phyloP scores from a whole-genome alignment of 2,888 invertebrate genomes.

The Orthosia gracilis region DNA sequence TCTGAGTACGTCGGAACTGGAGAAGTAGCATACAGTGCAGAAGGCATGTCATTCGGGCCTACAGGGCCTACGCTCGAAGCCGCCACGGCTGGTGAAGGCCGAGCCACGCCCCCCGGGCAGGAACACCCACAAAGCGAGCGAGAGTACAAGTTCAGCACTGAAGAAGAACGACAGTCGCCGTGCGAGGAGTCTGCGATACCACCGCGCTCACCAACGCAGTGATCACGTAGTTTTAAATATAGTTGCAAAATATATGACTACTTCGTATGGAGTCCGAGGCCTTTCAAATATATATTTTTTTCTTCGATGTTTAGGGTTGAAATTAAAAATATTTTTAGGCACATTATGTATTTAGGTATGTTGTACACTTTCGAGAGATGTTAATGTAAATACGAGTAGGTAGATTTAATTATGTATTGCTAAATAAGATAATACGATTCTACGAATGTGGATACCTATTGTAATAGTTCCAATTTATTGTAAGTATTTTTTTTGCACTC shows the following conservation, averaged over 20 bases:
- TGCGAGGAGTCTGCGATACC: conserved; percentile 81
- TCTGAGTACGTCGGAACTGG: conserved; percentile 91
- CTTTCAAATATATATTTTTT: conserved; percentile 45
- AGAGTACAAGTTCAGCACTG: conserved; percentile 87
- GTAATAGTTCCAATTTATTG: conserved; percentile 56
- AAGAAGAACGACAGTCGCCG: conserved; percentile 86
- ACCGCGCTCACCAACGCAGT: conserved; percentile 84
- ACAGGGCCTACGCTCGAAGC: conserved; percentile 82
- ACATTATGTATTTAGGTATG: not conserved
- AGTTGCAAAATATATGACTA: conserved; percentile 41
- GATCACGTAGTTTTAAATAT: conserved; percentile 65
- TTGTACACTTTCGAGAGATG: conserved; percentile 40
- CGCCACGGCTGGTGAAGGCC: conserved; percentile 77
- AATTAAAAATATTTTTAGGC: conserved; percentile 14
- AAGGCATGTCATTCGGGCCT: conserved; percentile 84
- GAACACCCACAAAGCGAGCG: conserved; percentile 83
- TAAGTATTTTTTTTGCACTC: conserved; percentile 44
- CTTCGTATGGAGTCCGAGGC: conserved; percentile 40
- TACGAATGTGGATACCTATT: conserved; percentile 23
- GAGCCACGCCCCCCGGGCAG: conserved; percentile 80
- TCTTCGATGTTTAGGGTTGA: conserved; percentile 31
- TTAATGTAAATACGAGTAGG: conserved; percentile 61
- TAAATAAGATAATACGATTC: conserved; percentile 32
- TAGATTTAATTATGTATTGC: conserved; percentile 51
- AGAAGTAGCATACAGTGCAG: conserved; percentile 85